Conservation (phyloP, 2,797 vertebrate genomes). For the Urosaurus nigricauda region DNA sequence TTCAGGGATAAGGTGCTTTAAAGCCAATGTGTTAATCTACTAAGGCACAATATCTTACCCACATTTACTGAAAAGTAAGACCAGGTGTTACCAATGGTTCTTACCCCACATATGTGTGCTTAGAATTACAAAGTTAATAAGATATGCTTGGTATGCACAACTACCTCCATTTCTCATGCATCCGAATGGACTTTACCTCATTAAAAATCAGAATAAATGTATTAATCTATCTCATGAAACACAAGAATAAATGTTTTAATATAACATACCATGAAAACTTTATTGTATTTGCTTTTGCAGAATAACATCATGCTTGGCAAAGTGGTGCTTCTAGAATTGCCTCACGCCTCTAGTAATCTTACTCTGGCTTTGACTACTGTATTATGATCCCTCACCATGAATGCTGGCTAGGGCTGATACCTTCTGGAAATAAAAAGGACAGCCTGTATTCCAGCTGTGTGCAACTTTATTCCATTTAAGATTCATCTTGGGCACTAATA, state of each 20-base stretch:
- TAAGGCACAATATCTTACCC: too few species aligned
- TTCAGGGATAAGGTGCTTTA: too few species aligned
- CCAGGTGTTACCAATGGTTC: not conserved
- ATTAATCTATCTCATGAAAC: not conserved
- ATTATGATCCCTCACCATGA: not conserved
- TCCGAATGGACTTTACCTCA: not conserved
- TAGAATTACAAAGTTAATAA: not conserved
- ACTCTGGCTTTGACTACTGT: not conserved
- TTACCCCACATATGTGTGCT: not conserved
- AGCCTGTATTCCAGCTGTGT: not conserved
- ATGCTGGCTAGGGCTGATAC: not conserved
- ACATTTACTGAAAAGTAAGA: too few species aligned
- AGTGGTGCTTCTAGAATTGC: too few species aligned
- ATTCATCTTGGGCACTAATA: not conserved
- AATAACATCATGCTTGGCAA: not conserved
- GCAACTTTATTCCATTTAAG: conserved; percentile 9
- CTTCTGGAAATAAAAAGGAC: not conserved
- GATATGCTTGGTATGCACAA: not conserved
- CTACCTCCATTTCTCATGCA: not conserved
- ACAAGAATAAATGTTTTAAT: not conserved
- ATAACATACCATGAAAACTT: not conserved
- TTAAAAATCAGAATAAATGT: too few species aligned
- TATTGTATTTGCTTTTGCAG: not conserved
- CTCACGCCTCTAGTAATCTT: too few species aligned
- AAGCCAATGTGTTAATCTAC: too few species aligned